Evolutionary conservation across 1,140 invertebrate genomes (phyloP).

Genomic region (Rhopalosiphum padi): DNA sequence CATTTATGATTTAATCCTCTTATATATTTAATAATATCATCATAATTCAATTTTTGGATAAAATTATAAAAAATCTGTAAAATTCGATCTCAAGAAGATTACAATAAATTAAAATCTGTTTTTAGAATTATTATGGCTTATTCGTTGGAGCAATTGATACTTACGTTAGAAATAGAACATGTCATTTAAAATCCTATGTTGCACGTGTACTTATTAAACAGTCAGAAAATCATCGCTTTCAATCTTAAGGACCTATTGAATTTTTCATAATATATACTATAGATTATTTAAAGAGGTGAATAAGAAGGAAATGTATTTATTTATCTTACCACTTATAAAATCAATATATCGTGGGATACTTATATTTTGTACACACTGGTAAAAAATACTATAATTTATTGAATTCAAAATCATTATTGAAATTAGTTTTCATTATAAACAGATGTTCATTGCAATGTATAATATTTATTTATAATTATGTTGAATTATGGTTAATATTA

Average conservation of each 20-base stretch:
- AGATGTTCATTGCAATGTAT: background rate
- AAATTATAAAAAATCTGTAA: background rate
- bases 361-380: background rate
- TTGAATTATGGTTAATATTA: background rate
- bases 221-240: background rate
- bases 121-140: background rate
- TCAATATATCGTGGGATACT: background rate
- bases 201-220: background rate
- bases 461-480: background rate
- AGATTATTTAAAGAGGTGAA: background rate
- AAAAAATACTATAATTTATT: background rate
- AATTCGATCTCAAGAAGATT: background rate
- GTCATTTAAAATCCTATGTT: background rate
- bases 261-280: background rate
- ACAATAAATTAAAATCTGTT: background rate
- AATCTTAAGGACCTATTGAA: background rate
- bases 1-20: too few relatives aligned
- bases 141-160: background rate
- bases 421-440: background rate
- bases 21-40: background rate
- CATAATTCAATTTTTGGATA: background rate
- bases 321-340: background rate
- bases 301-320: background rate
- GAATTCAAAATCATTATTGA: background rate
- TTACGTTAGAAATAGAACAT: background rate